Percentiles rank a stretch among this genome's conserved stretches.
Conservation (phyloP, 2,797 vertebrate genomes). For the Sebastes cheni region DNA sequence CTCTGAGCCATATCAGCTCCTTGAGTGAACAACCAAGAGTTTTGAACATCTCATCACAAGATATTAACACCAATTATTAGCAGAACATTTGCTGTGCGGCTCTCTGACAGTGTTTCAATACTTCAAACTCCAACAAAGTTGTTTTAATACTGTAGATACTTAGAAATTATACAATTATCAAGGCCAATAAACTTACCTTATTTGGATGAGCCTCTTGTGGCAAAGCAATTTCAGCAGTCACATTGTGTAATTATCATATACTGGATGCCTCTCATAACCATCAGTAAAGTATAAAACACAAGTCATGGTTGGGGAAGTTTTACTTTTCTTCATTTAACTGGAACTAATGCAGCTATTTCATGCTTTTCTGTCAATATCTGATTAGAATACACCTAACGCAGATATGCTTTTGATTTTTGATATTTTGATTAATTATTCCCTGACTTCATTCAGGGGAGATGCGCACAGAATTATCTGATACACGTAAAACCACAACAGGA, state of each 20-base stretch:
- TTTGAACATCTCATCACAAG: not conserved
- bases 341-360: not conserved
- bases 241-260: not conserved
- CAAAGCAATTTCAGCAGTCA: not conserved
- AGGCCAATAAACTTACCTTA: not conserved
- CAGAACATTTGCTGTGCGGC: not conserved
- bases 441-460: not conserved
- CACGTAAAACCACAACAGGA: not conserved
- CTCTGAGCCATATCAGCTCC: too few relatives aligned
- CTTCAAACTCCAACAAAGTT: not conserved
- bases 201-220: not conserved
- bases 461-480: not conserved
- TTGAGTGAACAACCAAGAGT: not conserved
- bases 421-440: not conserved
- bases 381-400: not conserved
- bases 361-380: not conserved
- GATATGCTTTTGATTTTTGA: not conserved
- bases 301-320: not conserved
- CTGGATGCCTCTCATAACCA: not conserved
- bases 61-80: not conserved
- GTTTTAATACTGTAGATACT: not conserved
- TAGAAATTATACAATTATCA: not conserved
- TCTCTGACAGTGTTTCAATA: not conserved
- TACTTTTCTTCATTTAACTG: not conserved
- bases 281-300: not conserved